Evolutionary conservation across 2,797 vertebrate genomes (phyloP), one percentile per base, ranked within the genome.

Genomic region (Discoglossus pictus): DNA sequence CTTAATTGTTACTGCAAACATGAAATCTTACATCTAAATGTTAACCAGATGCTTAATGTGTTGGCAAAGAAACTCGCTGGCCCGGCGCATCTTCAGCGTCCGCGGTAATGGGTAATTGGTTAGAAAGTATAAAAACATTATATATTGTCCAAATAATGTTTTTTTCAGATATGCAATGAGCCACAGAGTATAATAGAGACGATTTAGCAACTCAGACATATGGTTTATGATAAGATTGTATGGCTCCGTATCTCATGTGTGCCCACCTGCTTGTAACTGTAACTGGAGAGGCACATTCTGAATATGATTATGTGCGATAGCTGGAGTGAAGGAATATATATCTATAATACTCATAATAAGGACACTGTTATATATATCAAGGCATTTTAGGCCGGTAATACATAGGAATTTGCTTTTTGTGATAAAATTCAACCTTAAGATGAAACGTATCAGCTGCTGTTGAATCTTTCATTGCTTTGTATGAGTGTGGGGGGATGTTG

Each of bases 21-120:
- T 58, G 36, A 70, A 56, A 70, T 70, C 51, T 63, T 70, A 39
- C 42, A 40, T 70, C 36, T 25, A 64, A 71, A 71, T 59, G 36
- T 51, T 64, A 59, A 58, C 46, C 61, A 71, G 54, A 71, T 59
- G 68, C 54, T 71, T 65, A 71, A 64, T 25, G 46, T 18, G 18
- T 38, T 65, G 61, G 61, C 68, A 64, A 25, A 13, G 23, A 51
- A 59, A 25, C 53, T 12, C 46, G 21, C 38, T 61, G 50, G 67
- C 59, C 25, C 16, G 16, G 15, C 15, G n/a, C 17, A 35, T 61
- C 31, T 54, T 64, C 39, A 42, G 15, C 10, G 13, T 17, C 42
- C 10, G 17, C 42, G 44, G 43, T 50, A 58, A 70, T 63, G 68
- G 43, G 24, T 51, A 44, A 71, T 71, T 59, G 44, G 53, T 52